These are phyloP conservation scores for Temnothorax unifasciatus DNA, from an alignment of 2,888 invertebrate species.

Conservation along the genomic window DNA sequence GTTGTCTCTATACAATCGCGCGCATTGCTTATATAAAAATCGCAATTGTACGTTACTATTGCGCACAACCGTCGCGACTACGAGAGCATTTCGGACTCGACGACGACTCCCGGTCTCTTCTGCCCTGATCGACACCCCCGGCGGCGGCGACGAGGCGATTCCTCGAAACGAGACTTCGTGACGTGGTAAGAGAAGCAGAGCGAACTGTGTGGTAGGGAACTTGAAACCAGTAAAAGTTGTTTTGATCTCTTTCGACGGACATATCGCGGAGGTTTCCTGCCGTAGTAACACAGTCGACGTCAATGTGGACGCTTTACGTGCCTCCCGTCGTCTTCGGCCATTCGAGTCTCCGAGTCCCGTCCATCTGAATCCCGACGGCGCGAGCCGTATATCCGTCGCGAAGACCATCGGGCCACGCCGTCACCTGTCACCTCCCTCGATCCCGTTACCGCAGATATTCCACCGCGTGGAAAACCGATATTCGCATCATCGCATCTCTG, in stretches of 20 bases:
- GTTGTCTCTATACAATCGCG: neutral
- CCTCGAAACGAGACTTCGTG: constrained; percentile 35
- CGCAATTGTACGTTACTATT: constrained; percentile 9
- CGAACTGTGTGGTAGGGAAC: constrained; percentile 75
- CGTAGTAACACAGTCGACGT: constrained; percentile 75
- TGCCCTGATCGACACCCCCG: neutral
- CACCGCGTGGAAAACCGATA: neutral
- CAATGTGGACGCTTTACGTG: constrained; percentile 68
- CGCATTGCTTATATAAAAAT: constrained; percentile 17
- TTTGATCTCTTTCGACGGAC: constrained; percentile 73
- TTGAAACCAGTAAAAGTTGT: constrained; percentile 66
- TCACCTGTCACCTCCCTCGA: constrained; percentile 40
- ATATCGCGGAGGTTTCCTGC: constrained; percentile 68
- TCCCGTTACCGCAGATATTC: constrained; percentile 3
- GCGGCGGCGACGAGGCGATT: constrained; percentile 11
- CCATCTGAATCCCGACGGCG: neutral
- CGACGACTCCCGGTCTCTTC: neutral
- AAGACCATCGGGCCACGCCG: constrained; percentile 38
- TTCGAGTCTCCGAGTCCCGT: neutral
- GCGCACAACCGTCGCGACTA: neutral
- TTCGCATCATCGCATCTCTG: neutral
- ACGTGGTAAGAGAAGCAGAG: constrained; percentile 54
- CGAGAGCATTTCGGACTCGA: neutral
- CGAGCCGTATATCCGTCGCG: neutral
- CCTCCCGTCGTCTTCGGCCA: constrained; percentile 15